phyloP scores from a whole-genome alignment of 2,797 vertebrate genomes.

The Pseudomugil tenellus region DNA sequence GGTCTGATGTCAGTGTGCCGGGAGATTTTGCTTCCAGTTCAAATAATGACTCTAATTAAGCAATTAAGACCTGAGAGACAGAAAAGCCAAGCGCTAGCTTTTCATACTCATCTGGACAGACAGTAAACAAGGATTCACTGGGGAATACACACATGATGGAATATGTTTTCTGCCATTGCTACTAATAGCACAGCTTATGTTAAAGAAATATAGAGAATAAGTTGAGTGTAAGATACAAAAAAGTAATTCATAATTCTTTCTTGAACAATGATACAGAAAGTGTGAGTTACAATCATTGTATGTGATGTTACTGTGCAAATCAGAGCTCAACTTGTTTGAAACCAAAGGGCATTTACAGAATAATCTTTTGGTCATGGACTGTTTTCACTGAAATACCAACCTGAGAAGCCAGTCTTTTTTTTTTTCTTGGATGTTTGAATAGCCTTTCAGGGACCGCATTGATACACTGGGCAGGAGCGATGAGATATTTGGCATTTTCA shows the following conservation, averaged over 20 bases:
- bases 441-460: conserved; percentile 71
- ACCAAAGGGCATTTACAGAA: conserved; percentile 58
- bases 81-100: conserved; percentile 56
- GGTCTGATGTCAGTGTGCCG: conserved; percentile 53
- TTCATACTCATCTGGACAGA: conserved; percentile 67
- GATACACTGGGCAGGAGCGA: conserved; percentile 72
- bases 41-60: conserved; percentile 81
- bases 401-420: conserved; percentile 42
- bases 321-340: conserved; percentile 19
- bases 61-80: conserved; percentile 75
- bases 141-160: conserved; percentile 64
- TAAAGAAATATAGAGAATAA: conserved; percentile 27
- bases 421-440: conserved; percentile 58
- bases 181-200: conserved; percentile 53
- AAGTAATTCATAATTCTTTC: not conserved
- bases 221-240: not conserved
- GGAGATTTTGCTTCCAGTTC: conserved; percentile 71
- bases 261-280: not conserved
- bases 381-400: conserved; percentile 57
- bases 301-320: conserved; percentile 14
- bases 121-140: conserved; percentile 71
- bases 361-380: conserved; percentile 50
- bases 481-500: conserved; percentile 84
- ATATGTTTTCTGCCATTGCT: conserved; percentile 62
- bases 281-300: not conserved